A percentile compares a stretch with the other conserved stretches of the same genome.
Evolutionary conservation across 2,888 invertebrate genomes (phyloP).

Genomic region (Conchocele bisecta): DNA sequence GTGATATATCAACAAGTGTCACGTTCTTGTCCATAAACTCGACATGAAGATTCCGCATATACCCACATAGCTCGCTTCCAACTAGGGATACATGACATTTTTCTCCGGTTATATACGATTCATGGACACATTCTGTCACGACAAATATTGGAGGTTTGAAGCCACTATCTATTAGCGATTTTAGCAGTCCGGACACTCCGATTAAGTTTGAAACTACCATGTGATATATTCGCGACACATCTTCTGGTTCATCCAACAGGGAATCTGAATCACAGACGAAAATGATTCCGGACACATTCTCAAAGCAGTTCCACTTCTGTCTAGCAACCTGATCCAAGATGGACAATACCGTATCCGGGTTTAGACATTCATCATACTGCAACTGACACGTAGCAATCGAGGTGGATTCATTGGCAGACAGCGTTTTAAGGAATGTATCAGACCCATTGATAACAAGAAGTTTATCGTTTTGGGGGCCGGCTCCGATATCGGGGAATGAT

Average conservation of each 20-base stretch:
- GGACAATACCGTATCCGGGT: too few species aligned
- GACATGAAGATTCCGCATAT: slow-evolving; percentile 24
- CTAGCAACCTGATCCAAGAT: too few species aligned
- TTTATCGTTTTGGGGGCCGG: neutral
- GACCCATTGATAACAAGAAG: neutral
- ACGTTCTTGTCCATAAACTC: slow-evolving; percentile 15
- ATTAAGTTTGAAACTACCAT: too few species aligned
- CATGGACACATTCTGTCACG: neutral
- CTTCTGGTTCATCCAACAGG: too few species aligned
- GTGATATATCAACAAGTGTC: slow-evolving; percentile 30
- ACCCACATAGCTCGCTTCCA: slow-evolving; percentile 57
- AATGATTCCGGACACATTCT: too few species aligned
- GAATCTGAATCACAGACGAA: too few species aligned
- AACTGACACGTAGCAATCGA: too few species aligned
- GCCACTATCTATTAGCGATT: neutral
- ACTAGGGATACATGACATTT: neutral
- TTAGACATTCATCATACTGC: too few species aligned
- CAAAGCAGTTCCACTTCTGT: too few species aligned
- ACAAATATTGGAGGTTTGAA: neutral
- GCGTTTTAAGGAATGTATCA: too few species aligned
- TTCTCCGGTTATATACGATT: neutral
- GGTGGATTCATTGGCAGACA: too few species aligned
- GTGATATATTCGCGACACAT: too few species aligned
- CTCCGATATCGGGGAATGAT: neutral
- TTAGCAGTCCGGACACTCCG: neutral